These are phyloP conservation scores for Echinometra lucunter DNA, from an alignment of 53 echinoderm and acorn worm species.

Conservation along the genomic window DNA sequence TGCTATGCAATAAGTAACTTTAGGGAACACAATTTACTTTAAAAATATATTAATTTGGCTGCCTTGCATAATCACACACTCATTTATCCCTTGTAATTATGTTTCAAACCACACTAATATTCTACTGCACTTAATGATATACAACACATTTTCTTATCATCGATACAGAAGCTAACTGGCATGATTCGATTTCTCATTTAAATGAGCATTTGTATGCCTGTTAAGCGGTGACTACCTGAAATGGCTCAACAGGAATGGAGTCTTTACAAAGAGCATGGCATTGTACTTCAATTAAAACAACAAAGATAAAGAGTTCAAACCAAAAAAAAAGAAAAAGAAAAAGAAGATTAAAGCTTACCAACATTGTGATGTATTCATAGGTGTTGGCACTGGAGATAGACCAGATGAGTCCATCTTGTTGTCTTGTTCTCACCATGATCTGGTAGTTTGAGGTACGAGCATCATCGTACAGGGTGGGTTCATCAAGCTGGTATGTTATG, in stretches of 20 bases:
- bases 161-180: too few relatives aligned
- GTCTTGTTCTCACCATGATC: slow-evolving; percentile 83
- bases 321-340: too few relatives aligned
- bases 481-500: slow-evolving; percentile 79
- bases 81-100: not conserved
- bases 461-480: slow-evolving; percentile 60
- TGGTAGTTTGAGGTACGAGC: slow-evolving; percentile 80
- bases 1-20: not conserved
- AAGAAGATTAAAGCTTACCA: slow-evolving; percentile 71
- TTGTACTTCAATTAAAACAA: not conserved
- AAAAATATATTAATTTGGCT: not conserved
- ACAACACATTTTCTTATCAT: not conserved
- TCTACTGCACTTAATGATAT: not conserved
- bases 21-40: not conserved
- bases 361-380: slow-evolving; percentile 85
- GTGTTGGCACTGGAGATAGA: slow-evolving; percentile 86
- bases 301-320: too few relatives aligned
- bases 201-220: not conserved
- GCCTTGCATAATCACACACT: not conserved
- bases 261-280: not conserved
- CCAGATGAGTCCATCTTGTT: slow-evolving; percentile 86
- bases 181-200: too few relatives aligned
- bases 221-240: not conserved
- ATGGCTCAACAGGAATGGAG: not conserved
- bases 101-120: too few relatives aligned